Base-by-base conservation (phyloP, 2,888 invertebrate species). In the Drosophila fulvimacula region DNA sequence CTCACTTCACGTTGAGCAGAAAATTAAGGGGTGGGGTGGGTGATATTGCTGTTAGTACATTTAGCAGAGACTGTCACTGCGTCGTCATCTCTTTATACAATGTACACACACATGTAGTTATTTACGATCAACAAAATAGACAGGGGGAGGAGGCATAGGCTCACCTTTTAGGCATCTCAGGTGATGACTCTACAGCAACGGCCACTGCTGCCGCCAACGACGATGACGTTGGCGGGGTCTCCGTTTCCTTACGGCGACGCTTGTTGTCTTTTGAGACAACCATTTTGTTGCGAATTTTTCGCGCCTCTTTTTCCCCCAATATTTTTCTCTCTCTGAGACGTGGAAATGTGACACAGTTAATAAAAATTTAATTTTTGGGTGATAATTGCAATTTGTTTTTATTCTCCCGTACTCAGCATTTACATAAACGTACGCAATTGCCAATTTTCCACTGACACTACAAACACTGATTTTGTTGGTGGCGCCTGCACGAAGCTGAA, bases 81-180 rank as follows among this genome's bases (percentile, higher is more conserved):
- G 80, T 75, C 76, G 76, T 76, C 80, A 76, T 76, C 80, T 60
- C 75, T 63, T 66, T 56, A 56, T 57, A 60, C 44, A 61, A 61
- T 17, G 56, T 64, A 56, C 58, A 79, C 52, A 67, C 61, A 64
- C 48, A 72, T 52, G 38, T 55, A 61, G 7, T 34, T 60, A 61
- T 75, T 46, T 55, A 64, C 63, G 58, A 76, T 71, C 62, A 69
- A 65, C 38, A 53, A 39, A 30, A 69, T 62, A 79, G 53, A 67
- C 64, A 56, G 62, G 48, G 58, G 58, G 59, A 30, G 48, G 57
- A 55, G 11, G 46, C 34, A 65, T 49, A 39, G 64, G 67, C 83
- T 89, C 87, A 93, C 93, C 93, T 91, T 88, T 93, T 93, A 71
- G 93, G 92, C 89, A 92, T 90, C 89, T 93, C 93, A 71, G 92